Evolutionary conservation across 1,140 invertebrate genomes (phyloP).

Genomic region (Andrena cerasifolii): DNA sequence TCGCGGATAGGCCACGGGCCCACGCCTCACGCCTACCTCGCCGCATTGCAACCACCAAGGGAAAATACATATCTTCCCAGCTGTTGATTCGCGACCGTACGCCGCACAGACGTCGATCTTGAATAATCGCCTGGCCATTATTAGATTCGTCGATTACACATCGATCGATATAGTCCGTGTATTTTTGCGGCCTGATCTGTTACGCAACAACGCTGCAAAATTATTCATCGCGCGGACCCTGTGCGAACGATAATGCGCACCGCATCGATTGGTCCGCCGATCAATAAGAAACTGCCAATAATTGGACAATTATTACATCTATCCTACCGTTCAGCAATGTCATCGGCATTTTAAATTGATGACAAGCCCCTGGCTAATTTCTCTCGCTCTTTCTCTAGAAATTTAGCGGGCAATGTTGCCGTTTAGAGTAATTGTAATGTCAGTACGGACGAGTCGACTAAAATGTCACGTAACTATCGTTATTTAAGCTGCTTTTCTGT

Average conservation of each 20-base stretch:
- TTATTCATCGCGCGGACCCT: conserved; percentile 10
- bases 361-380: too few relatives aligned
- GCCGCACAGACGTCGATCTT: conserved; percentile 34
- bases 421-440: too few relatives aligned
- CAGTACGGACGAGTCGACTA: too few relatives aligned
- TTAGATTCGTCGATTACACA: conserved; percentile 48
- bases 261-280: not conserved
- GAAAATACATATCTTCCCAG: conserved; percentile 44
- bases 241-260: not conserved
- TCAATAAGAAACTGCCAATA: too few relatives aligned
- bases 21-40: conserved; percentile 55
- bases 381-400: too few relatives aligned
- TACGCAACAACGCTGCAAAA: conserved; percentile 45
- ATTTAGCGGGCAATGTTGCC: too few relatives aligned
- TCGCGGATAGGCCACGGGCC: conserved; percentile 43
- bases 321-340: too few relatives aligned
- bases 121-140: conserved; percentile 55
- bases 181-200: conserved; percentile 20
- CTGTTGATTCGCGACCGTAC: conserved; percentile 29
- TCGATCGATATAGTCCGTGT: conserved; percentile 43
- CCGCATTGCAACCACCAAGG: not conserved
- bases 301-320: too few relatives aligned
- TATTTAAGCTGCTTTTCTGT: not conserved
- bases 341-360: too few relatives aligned
- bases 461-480: too few relatives aligned